Evolutionary conservation across 2,888 invertebrate genomes (phyloP).

Genomic region (Lycaena phlaeas): DNA sequence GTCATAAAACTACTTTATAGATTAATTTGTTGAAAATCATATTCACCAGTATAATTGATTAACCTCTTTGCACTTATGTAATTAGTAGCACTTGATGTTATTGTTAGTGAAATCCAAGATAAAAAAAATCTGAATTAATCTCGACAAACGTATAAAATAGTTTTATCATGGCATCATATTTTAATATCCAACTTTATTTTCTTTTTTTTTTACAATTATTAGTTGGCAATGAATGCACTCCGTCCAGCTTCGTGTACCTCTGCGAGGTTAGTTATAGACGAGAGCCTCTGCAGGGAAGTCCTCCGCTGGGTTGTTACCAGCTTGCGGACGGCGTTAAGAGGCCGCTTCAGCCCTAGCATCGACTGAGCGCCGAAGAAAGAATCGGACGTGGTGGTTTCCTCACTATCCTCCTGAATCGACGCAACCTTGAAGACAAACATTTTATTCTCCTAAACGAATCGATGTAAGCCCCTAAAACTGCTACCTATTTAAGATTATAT

Average conservation of each 20-base stretch:
- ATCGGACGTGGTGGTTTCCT: slow-evolving; percentile 42
- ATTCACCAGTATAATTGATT: too few relatives aligned
- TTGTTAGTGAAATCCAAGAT: too few relatives aligned
- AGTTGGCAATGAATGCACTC: slow-evolving; percentile 18
- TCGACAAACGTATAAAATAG: too few relatives aligned
- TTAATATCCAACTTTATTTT: too few relatives aligned
- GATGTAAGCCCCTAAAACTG: not conserved
- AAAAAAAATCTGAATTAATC: too few relatives aligned
- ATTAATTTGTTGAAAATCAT: too few relatives aligned
- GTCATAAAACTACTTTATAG: too few relatives aligned
- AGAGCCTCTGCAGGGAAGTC: slow-evolving; percentile 61
- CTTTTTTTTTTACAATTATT: too few relatives aligned
- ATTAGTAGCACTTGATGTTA: too few relatives aligned
- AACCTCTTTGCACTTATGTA: too few relatives aligned
- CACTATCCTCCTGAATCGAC: slow-evolving; percentile 50
- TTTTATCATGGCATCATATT: too few relatives aligned
- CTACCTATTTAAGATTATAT: not conserved
- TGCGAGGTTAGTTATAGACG: slow-evolving; percentile 65
- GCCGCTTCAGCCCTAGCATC: slow-evolving; percentile 55
- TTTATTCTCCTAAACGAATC: slow-evolving; percentile 14
- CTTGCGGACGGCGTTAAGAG: slow-evolving; percentile 66
- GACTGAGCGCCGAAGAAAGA: slow-evolving; percentile 51
- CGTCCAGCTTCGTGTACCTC: slow-evolving; percentile 58
- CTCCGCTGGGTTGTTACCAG: slow-evolving; percentile 64
- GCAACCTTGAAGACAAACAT: slow-evolving; percentile 59